Evolutionary conservation across 2,797 vertebrate genomes (phyloP).

Genomic region (Psittacula echo): DNA sequence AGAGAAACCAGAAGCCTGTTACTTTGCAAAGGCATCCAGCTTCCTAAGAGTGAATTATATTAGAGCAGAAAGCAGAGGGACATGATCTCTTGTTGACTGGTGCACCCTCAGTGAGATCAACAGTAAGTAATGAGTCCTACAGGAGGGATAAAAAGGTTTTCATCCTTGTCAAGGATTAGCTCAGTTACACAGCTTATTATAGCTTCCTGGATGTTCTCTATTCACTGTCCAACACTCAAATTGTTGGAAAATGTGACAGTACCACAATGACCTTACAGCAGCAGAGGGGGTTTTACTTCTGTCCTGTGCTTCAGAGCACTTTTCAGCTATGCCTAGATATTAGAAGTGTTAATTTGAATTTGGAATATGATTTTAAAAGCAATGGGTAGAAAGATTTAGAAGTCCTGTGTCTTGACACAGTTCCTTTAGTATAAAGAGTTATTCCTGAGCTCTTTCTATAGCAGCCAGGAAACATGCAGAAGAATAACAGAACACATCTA

Average conservation of each 20-base stretch:
- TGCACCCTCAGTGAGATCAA: neutral
- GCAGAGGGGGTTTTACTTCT: neutral
- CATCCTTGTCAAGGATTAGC: neutral
- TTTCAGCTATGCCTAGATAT: neutral
- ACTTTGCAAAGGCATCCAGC: neutral
- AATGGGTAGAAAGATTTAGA: neutral
- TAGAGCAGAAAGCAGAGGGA: neutral
- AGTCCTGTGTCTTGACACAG: neutral
- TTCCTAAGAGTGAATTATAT: neutral
- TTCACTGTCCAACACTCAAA: neutral
- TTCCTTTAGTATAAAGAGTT: neutral
- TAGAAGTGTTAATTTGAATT: neutral
- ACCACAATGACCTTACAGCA: neutral
- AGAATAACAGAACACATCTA: neutral
- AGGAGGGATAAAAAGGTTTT: neutral
- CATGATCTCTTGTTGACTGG: neutral
- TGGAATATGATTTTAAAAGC: neutral
- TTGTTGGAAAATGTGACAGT: neutral
- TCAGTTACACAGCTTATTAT: neutral
- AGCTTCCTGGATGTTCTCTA: neutral
- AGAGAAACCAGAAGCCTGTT: neutral
- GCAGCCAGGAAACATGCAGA: neutral
- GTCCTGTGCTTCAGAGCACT: neutral
- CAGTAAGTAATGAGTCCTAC: neutral
- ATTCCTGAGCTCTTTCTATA: neutral